phyloP scores from a whole-genome alignment of 1,140 invertebrate species.

The Saccostrea glomerata region DNA sequence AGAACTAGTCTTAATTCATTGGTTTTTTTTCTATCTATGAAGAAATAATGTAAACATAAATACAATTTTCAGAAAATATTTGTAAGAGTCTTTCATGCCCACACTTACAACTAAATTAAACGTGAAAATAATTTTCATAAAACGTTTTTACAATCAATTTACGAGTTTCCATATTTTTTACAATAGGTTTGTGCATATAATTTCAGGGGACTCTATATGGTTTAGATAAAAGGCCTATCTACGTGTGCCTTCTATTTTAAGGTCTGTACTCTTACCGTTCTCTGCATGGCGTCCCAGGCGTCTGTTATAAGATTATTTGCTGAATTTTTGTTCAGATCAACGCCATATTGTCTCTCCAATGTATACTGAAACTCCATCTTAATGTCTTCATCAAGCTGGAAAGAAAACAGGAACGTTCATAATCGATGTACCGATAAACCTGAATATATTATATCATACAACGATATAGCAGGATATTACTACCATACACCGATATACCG shows the following conservation, averaged over 20 bases:
- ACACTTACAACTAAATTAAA: too few species aligned
- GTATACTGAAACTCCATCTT: slow-evolving; percentile 55
- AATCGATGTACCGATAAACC: too few species aligned
- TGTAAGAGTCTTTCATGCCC: too few species aligned
- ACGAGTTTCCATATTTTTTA: neutral
- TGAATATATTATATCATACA: too few species aligned
- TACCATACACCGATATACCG: too few species aligned
- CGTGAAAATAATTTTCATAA: too few species aligned
- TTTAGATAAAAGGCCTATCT: neutral
- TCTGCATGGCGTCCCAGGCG: slow-evolving; percentile 68
- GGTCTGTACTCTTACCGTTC: slow-evolving; percentile 57
- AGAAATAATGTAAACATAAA: too few species aligned
- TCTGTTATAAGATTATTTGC: slow-evolving; percentile 67
- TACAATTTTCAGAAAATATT: too few species aligned
- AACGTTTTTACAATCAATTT: too few species aligned
- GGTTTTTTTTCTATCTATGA: too few species aligned
- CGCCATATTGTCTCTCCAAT: slow-evolving; percentile 60
- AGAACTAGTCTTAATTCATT: too few species aligned
- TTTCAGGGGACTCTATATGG: neutral
- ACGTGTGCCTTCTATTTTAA: neutral
- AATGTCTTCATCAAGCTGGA: slow-evolving; percentile 60
- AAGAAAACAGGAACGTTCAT: neutral
- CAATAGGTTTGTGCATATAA: neutral
- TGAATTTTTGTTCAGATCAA: slow-evolving; percentile 62
- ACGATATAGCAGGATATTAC: too few species aligned